phyloP scores from a whole-genome alignment of 2,888 invertebrate genomes.

The Leptopterna dolabrata region DNA sequence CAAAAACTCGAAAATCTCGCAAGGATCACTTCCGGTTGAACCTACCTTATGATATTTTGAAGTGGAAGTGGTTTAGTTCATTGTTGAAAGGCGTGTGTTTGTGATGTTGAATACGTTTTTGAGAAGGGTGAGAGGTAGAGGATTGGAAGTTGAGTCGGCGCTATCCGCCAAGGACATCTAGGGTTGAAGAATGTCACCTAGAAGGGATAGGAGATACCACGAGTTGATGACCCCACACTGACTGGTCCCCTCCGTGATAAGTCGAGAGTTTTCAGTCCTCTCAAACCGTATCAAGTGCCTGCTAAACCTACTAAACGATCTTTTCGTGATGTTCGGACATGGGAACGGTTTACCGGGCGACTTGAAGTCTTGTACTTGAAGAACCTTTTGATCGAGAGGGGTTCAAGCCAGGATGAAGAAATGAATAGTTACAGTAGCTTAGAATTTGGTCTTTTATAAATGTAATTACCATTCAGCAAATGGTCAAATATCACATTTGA shows the following conservation, averaged over 20 bases:
- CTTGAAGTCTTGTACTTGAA: neutral
- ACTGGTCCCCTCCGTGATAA: neutral
- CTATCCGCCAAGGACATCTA: neutral
- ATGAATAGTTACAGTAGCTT: no score
- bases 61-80: no score
- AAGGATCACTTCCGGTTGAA: no score
- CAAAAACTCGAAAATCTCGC: no score
- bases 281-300: slow-evolving; percentile 3
- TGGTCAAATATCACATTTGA: no score
- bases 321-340: neutral
- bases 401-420: neutral
- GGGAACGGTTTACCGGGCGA: neutral
- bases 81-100: no score
- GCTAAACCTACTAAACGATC: neutral
- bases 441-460: no score
- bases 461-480: no score
- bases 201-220: neutral
- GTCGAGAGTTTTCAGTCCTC: neutral
- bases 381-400: neutral
- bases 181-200: slow-evolving; percentile 7
- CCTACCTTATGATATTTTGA: no score
- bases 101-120: no score
- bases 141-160: neutral
- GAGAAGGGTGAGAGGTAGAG: neutral
- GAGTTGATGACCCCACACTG: neutral